Conservation (phyloP, 1,140 invertebrate species). For the Marisa cornuarietis region DNA sequence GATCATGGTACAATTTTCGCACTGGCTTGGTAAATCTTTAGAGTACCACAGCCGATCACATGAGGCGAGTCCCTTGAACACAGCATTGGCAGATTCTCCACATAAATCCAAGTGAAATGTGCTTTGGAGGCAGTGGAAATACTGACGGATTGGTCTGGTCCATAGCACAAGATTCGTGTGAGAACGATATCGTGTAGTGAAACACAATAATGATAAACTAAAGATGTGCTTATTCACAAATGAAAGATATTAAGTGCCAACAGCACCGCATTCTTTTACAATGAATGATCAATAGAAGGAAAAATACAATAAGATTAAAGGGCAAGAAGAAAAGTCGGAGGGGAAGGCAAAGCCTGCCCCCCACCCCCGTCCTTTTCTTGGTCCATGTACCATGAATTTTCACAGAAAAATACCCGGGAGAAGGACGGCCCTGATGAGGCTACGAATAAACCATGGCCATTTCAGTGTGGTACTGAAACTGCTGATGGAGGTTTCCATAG, state of each 20-base stretch:
- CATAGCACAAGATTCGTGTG: not conserved
- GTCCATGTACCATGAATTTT: not conserved
- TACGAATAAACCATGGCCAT: slow-evolving; percentile 8
- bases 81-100: slow-evolving; percentile 18
- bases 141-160: slow-evolving; percentile 22
- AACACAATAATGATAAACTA: slow-evolving; percentile 5
- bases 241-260: slow-evolving; percentile 7
- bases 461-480: not conserved
- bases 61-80: slow-evolving; percentile 23
- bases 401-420: slow-evolving; percentile 12
- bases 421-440: not conserved
- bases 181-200: not conserved
- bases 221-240: not conserved
- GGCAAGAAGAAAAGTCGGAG: not conserved
- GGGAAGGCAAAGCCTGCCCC: not conserved
- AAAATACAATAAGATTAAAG: slow-evolving; percentile 7
- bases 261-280: slow-evolving; percentile 5
- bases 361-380: not conserved
- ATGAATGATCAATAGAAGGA: slow-evolving; percentile 8
- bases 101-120: not conserved
- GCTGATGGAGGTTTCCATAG: not conserved
- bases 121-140: slow-evolving; percentile 18
- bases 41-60: slow-evolving; percentile 10
- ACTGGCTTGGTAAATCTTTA: not conserved
- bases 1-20: slow-evolving; percentile 21